Conservation (phyloP, 2,797 vertebrate species). For the Clamator glandarius region DNA sequence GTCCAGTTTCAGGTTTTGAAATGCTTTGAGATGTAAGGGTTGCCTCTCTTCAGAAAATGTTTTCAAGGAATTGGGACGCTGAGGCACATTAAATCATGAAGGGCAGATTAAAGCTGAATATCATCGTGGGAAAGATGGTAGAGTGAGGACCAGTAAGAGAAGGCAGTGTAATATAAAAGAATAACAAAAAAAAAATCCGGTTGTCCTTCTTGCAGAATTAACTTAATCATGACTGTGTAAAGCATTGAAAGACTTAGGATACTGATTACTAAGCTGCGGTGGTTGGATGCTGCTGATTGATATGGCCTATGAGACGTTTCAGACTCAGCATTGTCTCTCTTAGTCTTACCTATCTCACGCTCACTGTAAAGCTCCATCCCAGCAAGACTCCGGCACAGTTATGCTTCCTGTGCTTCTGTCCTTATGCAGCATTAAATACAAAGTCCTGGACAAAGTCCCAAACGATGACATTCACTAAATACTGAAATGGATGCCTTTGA, state of each 20-base stretch:
- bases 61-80: neutral
- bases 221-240: neutral
- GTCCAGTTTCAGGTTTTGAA: neutral
- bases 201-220: neutral
- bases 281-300: neutral
- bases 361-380: neutral
- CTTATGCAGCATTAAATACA: neutral
- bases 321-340: neutral
- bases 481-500: neutral
- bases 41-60: neutral
- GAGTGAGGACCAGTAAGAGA: neutral
- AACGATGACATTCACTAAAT: neutral
- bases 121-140: neutral
- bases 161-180: neutral
- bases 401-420: neutral
- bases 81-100: neutral
- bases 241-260: neutral
- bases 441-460: neutral
- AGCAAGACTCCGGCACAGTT: neutral
- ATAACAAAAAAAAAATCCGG: too few relatives aligned
- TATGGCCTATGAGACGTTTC: neutral
- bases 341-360: neutral
- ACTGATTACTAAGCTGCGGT: neutral
- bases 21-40: neutral
- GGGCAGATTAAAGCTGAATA: neutral